Evolutionary conservation across 2,888 invertebrate species (phyloP).

Genomic region (Psylliodes chrysocephalus): DNA sequence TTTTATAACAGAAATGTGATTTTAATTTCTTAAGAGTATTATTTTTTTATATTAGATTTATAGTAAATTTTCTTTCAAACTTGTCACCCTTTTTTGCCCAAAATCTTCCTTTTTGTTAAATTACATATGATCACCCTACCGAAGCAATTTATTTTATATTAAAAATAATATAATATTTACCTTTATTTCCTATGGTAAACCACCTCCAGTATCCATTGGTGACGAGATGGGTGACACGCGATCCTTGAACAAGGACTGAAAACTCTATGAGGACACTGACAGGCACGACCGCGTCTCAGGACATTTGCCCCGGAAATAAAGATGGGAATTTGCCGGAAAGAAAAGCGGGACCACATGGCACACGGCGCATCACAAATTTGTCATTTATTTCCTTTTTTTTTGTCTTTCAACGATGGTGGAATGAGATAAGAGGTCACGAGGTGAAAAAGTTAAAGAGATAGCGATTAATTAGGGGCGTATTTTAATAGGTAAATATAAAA

Average conservation of each 20-base stretch:
- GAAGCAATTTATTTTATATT: background rate
- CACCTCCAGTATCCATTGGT: constrained; percentile 2
- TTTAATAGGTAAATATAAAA: no score
- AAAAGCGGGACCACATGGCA: constrained; percentile 1
- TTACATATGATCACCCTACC: no score
- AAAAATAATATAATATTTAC: constrained; percentile 16
- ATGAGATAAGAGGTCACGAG: no score
- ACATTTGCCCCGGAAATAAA: constrained; percentile 57
- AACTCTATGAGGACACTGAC: constrained; percentile 53
- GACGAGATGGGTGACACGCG: constrained; percentile 33
- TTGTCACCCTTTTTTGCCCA: no score
- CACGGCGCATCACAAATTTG: background rate
- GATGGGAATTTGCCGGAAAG: constrained; percentile 27
- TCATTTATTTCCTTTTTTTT: background rate
- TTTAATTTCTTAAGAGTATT: no score
- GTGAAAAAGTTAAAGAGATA: no score
- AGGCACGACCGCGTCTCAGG: constrained; percentile 55
- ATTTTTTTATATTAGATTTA: no score
- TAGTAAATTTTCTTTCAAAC: no score
- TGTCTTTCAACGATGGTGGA: no score
- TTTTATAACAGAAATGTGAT: no score
- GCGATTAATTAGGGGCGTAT: no score
- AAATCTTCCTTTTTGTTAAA: no score
- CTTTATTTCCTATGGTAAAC: background rate
- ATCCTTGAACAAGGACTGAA: constrained; percentile 39